Evolutionary conservation across 1,140 invertebrate species (phyloP).

Genomic region (silkworm (Bombyx mori)): ASM3026992v2 NC_085110.1:1343501-1344000

Average conservation of each 20-base stretch:
- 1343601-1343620: constrained; percentile 37
- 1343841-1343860: too few species aligned
- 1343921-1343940: too few species aligned
- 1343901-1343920: too few species aligned
- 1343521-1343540: constrained; percentile 22
- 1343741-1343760: constrained; percentile 41
- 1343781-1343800: constrained; percentile 53
- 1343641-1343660: constrained; percentile 56
- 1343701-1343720: constrained; percentile 67
- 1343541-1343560: constrained; percentile 6
- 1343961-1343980: not conserved
- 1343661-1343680: constrained; percentile 30
- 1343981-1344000: constrained; percentile 22
- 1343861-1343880: too few species aligned
- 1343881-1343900: too few species aligned
- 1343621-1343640: constrained; percentile 64
- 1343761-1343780: constrained; percentile 32
- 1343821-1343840: not conserved
- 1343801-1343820: constrained; percentile 35
- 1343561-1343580: constrained; percentile 21
- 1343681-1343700: constrained; percentile 26
- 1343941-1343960: not conserved
- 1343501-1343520: constrained; percentile 54
- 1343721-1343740: constrained; percentile 48
- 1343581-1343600: constrained; percentile 43